Evolutionary conservation across 1,140 invertebrate genomes (phyloP).

Genomic region (Pentalonia nigronervosa): DNA sequence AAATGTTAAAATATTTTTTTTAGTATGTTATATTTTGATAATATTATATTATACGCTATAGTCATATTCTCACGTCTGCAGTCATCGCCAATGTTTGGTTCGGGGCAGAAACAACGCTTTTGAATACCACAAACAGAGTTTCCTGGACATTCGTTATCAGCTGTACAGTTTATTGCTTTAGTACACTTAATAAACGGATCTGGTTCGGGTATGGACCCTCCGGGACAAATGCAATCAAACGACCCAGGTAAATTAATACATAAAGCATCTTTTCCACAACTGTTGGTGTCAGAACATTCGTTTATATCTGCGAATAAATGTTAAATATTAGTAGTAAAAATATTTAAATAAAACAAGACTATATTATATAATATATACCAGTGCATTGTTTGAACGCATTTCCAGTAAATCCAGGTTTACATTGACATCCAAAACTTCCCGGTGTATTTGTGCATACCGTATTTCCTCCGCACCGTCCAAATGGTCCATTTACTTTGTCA

Average conservation of each 20-base stretch:
- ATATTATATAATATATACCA: slow-evolving; percentile 64
- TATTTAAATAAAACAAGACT: neutral
- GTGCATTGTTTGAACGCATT: slow-evolving; percentile 79
- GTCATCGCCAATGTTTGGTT: slow-evolving; percentile 89
- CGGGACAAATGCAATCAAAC: slow-evolving; percentile 81
- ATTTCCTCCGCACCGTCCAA: slow-evolving; percentile 83
- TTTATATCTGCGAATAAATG: slow-evolving; percentile 72
- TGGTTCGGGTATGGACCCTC: slow-evolving; percentile 81
- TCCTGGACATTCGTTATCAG: slow-evolving; percentile 82
- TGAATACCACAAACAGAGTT: slow-evolving; percentile 84
- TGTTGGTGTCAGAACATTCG: slow-evolving; percentile 78
- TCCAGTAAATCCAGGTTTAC: slow-evolving; percentile 80
- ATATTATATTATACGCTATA: neutral
- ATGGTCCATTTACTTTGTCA: slow-evolving; percentile 76
- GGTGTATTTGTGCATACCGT: slow-evolving; percentile 83
- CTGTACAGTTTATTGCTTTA: slow-evolving; percentile 78
- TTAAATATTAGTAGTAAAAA: neutral
- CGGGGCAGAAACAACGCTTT: slow-evolving; percentile 83
- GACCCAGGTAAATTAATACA: slow-evolving; percentile 82
- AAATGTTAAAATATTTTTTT: slow-evolving; percentile 61
- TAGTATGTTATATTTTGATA: too few relatives aligned
- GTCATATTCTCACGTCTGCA: slow-evolving; percentile 80
- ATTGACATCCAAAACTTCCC: slow-evolving; percentile 80
- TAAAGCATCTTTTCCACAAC: slow-evolving; percentile 80
- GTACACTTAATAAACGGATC: slow-evolving; percentile 80